phyloP scores from a whole-genome alignment of 2,113 vertebrate genomes.

The Nymphicus hollandicus region DNA sequence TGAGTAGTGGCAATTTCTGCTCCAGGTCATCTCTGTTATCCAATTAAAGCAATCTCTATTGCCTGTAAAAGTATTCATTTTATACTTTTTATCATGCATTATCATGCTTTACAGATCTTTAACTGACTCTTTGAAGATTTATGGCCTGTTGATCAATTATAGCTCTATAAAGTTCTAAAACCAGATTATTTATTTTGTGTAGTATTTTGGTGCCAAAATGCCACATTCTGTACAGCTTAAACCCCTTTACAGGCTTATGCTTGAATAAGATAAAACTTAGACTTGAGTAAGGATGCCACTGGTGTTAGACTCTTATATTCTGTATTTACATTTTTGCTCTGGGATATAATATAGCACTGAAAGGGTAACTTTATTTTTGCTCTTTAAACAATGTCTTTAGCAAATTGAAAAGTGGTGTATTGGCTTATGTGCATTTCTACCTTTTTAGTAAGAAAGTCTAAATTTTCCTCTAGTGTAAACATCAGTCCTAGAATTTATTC shows the following conservation, averaged over 20 bases:
- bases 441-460: not conserved
- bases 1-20: constrained; percentile 14
- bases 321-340: not conserved
- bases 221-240: not conserved
- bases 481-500: not conserved
- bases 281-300: not conserved
- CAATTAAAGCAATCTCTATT: not conserved
- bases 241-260: not conserved
- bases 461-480: not conserved
- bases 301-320: not conserved
- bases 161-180: constrained; percentile 10
- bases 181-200: not conserved
- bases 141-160: constrained; percentile 11
- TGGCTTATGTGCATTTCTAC: not conserved
- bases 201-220: not conserved
- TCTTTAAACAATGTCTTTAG: not conserved
- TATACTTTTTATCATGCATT: not conserved
- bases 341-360: not conserved
- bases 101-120: constrained; percentile 37
- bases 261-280: not conserved
- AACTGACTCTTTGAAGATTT: constrained; percentile 31
- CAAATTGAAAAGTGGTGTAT: not conserved
- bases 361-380: not conserved
- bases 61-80: constrained; percentile 1
- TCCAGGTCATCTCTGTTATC: not conserved